phyloP scores from a whole-genome alignment of 2,797 vertebrate species.

The Sebastes miniatus region DNA sequence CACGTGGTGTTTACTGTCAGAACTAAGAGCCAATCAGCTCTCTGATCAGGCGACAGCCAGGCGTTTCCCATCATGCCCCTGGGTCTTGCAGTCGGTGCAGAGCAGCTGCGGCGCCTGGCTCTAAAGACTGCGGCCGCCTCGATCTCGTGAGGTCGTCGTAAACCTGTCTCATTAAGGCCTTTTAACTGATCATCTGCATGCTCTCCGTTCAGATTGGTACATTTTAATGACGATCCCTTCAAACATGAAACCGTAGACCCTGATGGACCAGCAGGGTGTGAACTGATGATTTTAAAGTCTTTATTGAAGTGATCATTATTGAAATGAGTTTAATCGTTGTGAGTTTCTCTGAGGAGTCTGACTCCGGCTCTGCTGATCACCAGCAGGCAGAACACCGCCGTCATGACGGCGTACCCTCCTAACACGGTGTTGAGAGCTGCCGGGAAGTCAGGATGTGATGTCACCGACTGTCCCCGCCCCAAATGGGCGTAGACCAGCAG shows the following conservation, averaged over 20 bases:
- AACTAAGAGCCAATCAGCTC: no score
- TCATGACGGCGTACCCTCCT: conserved; percentile 42
- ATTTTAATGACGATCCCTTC: background rate
- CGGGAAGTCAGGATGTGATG: conserved; percentile 52
- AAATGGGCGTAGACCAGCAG: conserved; percentile 58
- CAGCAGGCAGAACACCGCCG: conserved; percentile 39
- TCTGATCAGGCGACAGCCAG: no score
- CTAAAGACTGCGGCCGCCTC: no score
- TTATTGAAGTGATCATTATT: background rate
- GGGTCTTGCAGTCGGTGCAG: no score
- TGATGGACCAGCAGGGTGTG: no score
- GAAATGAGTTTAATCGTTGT: conserved; percentile 39
- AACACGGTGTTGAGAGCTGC: conserved; percentile 12
- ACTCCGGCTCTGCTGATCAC: conserved; percentile 13
- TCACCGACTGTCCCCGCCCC: conserved; percentile 18
- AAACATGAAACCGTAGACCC: no score
- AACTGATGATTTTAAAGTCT: background rate
- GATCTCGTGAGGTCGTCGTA: no score
- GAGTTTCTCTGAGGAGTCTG: background rate
- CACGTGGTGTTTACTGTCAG: no score
- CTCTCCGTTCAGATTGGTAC: background rate
- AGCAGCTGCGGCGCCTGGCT: no score
- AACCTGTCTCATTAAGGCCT: no score
- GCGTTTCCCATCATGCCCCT: no score
- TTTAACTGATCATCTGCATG: background rate